phyloP scores from a whole-genome alignment of 2,113 vertebrate genomes.

The Gracilinanus agilis region DNA sequence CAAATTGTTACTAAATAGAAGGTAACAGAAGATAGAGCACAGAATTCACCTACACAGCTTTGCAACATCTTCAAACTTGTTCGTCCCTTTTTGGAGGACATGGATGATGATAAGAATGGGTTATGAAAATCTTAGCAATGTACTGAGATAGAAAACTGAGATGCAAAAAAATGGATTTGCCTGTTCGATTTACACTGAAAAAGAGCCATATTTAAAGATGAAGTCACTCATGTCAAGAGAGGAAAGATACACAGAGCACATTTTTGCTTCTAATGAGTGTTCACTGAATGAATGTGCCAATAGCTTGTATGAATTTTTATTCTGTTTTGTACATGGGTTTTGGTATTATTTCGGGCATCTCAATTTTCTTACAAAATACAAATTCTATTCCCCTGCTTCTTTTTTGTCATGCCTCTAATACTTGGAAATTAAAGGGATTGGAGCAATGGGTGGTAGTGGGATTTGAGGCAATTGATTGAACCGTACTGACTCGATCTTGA shows the following conservation, averaged over 20 bases:
- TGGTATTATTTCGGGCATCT: not conserved
- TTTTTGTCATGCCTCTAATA: not conserved
- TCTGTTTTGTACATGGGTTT: not conserved
- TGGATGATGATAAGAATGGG: not conserved
- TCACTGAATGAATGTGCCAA: not conserved
- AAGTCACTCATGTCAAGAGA: not conserved
- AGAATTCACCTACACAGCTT: not conserved
- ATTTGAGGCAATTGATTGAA: too few relatives aligned
- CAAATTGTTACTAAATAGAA: not conserved
- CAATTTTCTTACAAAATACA: not conserved
- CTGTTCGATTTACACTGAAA: not conserved
- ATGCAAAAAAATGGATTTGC: not conserved
- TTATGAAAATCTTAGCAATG: not conserved
- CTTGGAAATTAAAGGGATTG: not conserved
- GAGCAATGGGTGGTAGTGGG: too few relatives aligned
- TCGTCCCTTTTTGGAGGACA: not conserved
- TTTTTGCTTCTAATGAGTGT: not conserved
- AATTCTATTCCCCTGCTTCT: not conserved
- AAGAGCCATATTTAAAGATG: not conserved
- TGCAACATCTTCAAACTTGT: not conserved
- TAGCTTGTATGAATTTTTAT: not conserved
- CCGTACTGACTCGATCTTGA: too few relatives aligned
- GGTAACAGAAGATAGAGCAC: not conserved
- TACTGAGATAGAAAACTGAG: not conserved
- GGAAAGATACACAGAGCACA: not conserved